Percentiles rank a stretch among this genome's conserved stretches.
These are phyloP conservation scores for Lepidothrix coronata DNA, from an alignment of 2,113 vertebrate genomes.

Conservation along the genomic window DNA sequence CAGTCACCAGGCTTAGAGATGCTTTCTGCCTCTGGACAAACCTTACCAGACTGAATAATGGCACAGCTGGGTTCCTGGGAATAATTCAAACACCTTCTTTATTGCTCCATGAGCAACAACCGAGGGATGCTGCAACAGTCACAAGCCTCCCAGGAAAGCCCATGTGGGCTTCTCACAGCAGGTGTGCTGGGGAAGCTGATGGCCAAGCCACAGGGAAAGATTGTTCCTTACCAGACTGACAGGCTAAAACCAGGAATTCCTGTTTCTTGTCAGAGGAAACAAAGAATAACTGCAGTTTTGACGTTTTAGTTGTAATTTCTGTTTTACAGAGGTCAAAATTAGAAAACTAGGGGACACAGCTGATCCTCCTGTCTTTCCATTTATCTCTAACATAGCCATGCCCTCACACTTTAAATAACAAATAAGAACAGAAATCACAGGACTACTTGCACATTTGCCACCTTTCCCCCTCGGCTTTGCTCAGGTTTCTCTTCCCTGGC, in stretches of 20 bases:
- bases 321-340: not conserved
- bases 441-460: not conserved
- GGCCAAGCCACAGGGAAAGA: not conserved
- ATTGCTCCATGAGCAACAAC: not conserved
- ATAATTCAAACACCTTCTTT: not conserved
- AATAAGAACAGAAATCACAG: not conserved
- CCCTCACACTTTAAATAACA: not conserved
- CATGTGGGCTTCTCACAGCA: not conserved
- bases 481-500: not conserved
- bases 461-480: accelerated
- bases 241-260: not conserved
- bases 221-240: not conserved
- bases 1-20: not conserved
- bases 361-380: not conserved
- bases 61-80: not conserved
- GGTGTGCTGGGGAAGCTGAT: not conserved
- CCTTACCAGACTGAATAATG: not conserved
- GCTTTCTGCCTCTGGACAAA: constrained; percentile 3
- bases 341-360: not conserved
- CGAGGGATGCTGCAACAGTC: not conserved
- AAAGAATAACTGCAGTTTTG: not conserved
- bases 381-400: not conserved
- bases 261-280: not conserved
- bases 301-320: not conserved
- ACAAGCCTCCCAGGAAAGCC: not conserved